Base-by-base conservation (phyloP, 2,888 invertebrate genomes). In the Idaea biselata region DNA sequence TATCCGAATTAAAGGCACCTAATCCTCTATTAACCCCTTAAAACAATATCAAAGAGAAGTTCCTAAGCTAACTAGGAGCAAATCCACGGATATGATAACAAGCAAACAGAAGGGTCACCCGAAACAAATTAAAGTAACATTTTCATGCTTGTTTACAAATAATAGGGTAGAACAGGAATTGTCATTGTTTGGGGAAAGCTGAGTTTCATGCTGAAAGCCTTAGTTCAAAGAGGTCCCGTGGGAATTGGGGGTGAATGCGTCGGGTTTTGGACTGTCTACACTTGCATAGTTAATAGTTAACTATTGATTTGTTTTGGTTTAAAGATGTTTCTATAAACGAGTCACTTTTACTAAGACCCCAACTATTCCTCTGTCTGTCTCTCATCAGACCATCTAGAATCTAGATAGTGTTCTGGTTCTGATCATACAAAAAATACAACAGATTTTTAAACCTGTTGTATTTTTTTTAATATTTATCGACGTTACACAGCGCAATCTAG, bases 21-120 rank as follows among this genome's bases (percentile, higher is more conserved):
- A 55, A 55, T 16, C 55, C 17, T 1, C 16, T 16, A 55, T 55
- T 55, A 55, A 56, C 25, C 62, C 59, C 59, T 62, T 59, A 57
- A 62, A 63, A 63, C 63, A 63, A 60, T 63, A 63, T 55, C 54
- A 32, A 63, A 63, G 59, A 31, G 7, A 57, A 62, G 44, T 59
- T 59, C 59, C 18, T 56, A 16, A 17, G 16, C 60, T 60, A 60
- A 63, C 60, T 57, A 63, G 54, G 44, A 16, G 18, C 33, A 25
- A 25, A 44, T 44, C 44, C 11, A 44, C 44, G 44, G 44, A 44
- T 44, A 44, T 44, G 44, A 44, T 44, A 44, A 44, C 44, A 44
- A 44, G 11, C 44, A 44, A 44, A 44, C 44, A 44, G 11, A 44
- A 44, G 44, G 44, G 44, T 44, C 44, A 44, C 44, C 44, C 44